A percentile compares a stretch with the other conserved stretches of the same genome.
Conservation (phyloP, 2,113 vertebrate species). For the Verasper variegatus region DNA sequence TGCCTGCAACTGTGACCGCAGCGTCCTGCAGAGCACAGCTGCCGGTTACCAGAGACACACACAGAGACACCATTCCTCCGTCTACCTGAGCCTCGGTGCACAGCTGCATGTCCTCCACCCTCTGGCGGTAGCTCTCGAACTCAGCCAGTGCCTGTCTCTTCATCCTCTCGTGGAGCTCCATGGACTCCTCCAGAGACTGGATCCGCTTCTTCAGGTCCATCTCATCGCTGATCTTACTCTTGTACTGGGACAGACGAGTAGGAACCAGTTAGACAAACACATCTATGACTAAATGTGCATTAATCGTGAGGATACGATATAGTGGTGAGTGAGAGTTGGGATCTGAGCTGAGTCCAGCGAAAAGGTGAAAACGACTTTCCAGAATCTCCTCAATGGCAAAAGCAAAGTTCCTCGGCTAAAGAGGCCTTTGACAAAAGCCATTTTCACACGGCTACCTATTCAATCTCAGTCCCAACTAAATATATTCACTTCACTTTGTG, state of each 20-base stretch:
- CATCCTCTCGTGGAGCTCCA: slow-evolving; percentile 95
- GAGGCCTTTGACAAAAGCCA: too few species aligned
- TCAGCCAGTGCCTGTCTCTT: slow-evolving; percentile 95
- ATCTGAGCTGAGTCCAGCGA: too few species aligned
- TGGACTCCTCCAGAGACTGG: slow-evolving; percentile 93
- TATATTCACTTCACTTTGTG: too few species aligned
- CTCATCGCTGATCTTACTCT: slow-evolving; percentile 94
- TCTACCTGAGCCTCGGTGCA: slow-evolving; percentile 91
- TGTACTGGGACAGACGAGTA: slow-evolving; percentile 82
- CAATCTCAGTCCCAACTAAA: too few species aligned
- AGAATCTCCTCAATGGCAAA: too few species aligned
- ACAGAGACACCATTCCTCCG: neutral
- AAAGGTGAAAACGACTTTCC: too few species aligned
- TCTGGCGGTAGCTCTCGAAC: slow-evolving; percentile 95
- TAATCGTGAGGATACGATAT: neutral
- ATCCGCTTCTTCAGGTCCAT: slow-evolving; percentile 94
- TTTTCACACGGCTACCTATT: too few species aligned
- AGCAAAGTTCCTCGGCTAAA: too few species aligned
- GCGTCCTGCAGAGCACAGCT: neutral
- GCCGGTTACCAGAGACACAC: neutral
- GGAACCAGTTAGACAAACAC: too few species aligned
- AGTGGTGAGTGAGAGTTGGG: too few species aligned
- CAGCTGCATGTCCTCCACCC: slow-evolving; percentile 96
- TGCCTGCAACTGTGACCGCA: neutral
- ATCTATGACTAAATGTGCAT: too few species aligned